Conservation (phyloP, 2,113 vertebrate genomes). For the Sardina pilchardus region DNA sequence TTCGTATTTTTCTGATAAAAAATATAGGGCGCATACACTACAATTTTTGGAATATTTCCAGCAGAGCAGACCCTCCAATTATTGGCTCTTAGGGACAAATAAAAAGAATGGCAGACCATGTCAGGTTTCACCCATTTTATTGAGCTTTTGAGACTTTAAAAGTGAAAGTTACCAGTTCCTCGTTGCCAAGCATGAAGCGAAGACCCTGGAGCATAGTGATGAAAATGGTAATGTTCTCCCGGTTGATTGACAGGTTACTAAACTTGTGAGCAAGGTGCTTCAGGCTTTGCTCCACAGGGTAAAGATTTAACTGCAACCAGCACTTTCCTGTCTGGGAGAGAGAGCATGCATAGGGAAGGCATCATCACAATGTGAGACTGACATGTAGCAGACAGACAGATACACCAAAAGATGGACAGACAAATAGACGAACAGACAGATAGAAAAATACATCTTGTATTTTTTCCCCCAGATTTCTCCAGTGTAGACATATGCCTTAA, state of each 20-base stretch:
- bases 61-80: too few relatives aligned
- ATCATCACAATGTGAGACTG: not conserved
- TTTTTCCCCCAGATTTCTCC: too few relatives aligned
- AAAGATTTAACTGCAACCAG: conserved; percentile 56
- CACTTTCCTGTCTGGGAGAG: conserved; percentile 48
- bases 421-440: not conserved
- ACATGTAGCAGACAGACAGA: conserved; percentile 4
- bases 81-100: too few relatives aligned
- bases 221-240: conserved; percentile 54
- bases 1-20: too few relatives aligned
- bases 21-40: too few relatives aligned
- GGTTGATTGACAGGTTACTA: conserved; percentile 55
- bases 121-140: too few relatives aligned
- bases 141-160: too few relatives aligned
- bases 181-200: conserved; percentile 43
- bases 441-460: not conserved
- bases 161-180: conserved; percentile 51
- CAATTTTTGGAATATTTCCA: too few relatives aligned
- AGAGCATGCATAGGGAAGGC: not conserved
- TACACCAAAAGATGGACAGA: not conserved
- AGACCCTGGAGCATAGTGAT: conserved; percentile 54
- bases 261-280: conserved; percentile 51
- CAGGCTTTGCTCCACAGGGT: conserved; percentile 52
- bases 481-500: too few relatives aligned
- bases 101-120: too few relatives aligned